A percentile compares a stretch with the other conserved stretches of the same genome.
Conservation (phyloP, 2,888 invertebrate genomes). For the Merodon equestris region DNA sequence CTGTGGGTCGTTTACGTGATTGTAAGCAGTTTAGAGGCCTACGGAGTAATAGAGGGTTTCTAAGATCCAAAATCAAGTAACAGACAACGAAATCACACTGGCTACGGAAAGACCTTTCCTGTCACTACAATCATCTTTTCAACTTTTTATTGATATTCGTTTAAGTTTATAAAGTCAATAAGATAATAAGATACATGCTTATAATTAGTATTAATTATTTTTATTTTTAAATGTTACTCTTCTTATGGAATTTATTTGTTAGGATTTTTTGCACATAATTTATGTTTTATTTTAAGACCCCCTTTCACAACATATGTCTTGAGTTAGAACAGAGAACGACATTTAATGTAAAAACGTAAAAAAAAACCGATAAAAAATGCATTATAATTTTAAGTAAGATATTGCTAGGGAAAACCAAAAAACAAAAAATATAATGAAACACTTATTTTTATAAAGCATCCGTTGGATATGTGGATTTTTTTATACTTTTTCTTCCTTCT, state of each 20-base stretch:
- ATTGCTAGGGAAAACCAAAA: conserved; percentile 18
- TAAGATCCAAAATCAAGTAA: conserved; percentile 78
- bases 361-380: conserved; percentile 39
- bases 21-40: conserved; percentile 96
- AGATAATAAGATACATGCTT: conserved; percentile 27
- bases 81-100: conserved; percentile 51
- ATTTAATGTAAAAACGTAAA: no score
- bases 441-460: conserved; percentile 46
- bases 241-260: conserved; percentile 23
- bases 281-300: background rate
- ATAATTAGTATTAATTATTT: conserved; percentile 12
- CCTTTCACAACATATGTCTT: conserved; percentile 1
- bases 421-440: no score
- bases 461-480: conserved; percentile 29
- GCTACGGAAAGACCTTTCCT: conserved; percentile 9
- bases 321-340: conserved; percentile 16
- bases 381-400: conserved; percentile 37
- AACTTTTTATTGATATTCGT: conserved; percentile 60
- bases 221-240: background rate
- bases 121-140: conserved; percentile 31
- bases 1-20: conserved; percentile 96
- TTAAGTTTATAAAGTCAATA: conserved; percentile 40
- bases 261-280: conserved; percentile 54
- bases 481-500: conserved; percentile 5
- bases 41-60: conserved; percentile 92